These are phyloP conservation scores for Crambe crambe DNA, from an alignment of 37 sponge, comb jelly and placozoan genomes.

Conservation along the genomic window DNA sequence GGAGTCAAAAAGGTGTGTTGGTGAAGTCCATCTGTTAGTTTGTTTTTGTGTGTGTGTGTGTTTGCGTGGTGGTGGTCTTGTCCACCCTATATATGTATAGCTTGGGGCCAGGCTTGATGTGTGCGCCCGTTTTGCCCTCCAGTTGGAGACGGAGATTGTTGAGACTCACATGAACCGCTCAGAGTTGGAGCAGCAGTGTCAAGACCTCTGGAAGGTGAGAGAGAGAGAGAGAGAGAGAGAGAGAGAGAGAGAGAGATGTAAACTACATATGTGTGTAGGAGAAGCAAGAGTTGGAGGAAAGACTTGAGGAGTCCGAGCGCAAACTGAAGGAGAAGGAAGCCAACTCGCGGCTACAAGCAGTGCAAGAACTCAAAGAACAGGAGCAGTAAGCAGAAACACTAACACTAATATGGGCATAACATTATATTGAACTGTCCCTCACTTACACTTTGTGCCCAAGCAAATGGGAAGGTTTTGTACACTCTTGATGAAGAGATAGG, in stretches of 20 bases:
- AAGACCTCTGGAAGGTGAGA: slow-evolving; percentile 26
- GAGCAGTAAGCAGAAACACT: neutral
- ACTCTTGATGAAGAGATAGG: no score
- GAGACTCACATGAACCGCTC: slow-evolving; percentile 1
- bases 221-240: no score
- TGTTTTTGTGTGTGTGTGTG: slow-evolving; percentile 8
- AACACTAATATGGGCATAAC: no score
- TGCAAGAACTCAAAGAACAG: neutral
- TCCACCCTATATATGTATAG: slow-evolving; percentile 25
- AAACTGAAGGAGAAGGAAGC: slow-evolving; percentile 6
- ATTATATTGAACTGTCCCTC: no score
- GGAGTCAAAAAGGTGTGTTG: slow-evolving; percentile 21
- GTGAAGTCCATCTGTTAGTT: neutral
- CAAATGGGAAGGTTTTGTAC: no score
- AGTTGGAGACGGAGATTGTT: slow-evolving; percentile 53
- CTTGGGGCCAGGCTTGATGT: slow-evolving; percentile 40
- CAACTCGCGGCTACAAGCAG: neutral
- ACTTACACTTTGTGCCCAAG: no score
- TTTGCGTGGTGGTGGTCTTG: neutral
- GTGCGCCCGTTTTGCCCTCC: slow-evolving; percentile 45
- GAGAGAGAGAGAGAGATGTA: neutral
- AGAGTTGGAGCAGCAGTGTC: slow-evolving; percentile 42
- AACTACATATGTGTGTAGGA: slow-evolving; percentile 6
- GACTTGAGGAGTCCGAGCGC: slow-evolving; percentile 32
- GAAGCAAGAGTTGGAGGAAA: slow-evolving; percentile 22